Base-by-base conservation (phyloP, 2,113 vertebrate genomes). In the Spea bombifrons region DNA sequence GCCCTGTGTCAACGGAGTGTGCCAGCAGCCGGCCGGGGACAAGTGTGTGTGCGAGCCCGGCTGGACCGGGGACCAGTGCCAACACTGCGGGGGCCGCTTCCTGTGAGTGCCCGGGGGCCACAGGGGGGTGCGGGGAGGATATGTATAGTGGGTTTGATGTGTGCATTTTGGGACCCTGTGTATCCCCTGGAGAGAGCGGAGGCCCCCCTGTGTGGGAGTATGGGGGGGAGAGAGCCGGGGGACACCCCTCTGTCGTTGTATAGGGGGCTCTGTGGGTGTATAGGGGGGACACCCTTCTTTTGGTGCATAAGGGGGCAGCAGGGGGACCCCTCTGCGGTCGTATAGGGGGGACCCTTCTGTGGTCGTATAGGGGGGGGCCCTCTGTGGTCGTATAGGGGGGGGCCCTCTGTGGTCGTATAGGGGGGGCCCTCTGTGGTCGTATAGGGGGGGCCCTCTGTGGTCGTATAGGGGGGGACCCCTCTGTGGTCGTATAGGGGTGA, bases 81-180 rank as follows among this genome's bases (percentile, higher is more conserved):
- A 98, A 90, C 96, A 98, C 91, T 98, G 96, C 94, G 96, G 96
- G 91, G 96, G 95, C 5, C 87, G 96, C 81, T 97, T 98, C 93
- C 94, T 94, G 96, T 98, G 91, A 81, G 92, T 78, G n/a, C 55
- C 15, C 1, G 0, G 81, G 63, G 65, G 64, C 8, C 4, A 65
- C 17, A 10, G 50, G 50, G 50, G 50, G 50, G 57, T 44, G 16
- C 46, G 8, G 73, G 46, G 5, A 4, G 49, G 15, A 52, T 10
- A 52, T 10, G 50, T 6, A 52, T 6, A 52, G 1, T 7, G 50
- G 30, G 30, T 30, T 30, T 30, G 30, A 30, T 30, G 30, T 30
- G 30, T 30, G 30, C 30, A 30, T 30, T 30, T 30, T 30, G 50
- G 50, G 50, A 52, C 50, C 30, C 30, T 30, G 30, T 30, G 30